phyloP scores from a whole-genome alignment of 92 coral and sea anemone genomes.

The Muricea muricata region DNA sequence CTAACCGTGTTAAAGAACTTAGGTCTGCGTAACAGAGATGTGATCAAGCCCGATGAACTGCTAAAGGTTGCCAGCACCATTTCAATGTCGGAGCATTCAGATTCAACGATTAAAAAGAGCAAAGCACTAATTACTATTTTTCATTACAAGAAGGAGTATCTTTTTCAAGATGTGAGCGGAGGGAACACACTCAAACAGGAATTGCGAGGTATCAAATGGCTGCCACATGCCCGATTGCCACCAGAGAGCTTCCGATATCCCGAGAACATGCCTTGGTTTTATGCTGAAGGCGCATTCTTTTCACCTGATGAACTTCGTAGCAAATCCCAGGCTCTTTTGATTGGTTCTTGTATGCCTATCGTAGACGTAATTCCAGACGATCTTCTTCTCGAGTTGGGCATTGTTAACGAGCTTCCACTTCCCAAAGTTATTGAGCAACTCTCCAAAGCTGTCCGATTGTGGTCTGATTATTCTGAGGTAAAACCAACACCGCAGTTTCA shows the following conservation, averaged over 20 bases:
- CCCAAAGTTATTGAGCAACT: conserved; percentile 62
- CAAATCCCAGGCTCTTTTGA: conserved; percentile 50
- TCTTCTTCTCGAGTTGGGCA: conserved; percentile 42
- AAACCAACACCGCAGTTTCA: conserved; percentile 32
- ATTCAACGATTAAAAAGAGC: conserved; percentile 41
- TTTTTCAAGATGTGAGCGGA: conserved; percentile 24
- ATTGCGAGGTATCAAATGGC: conserved; percentile 46
- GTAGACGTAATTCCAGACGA: neutral
- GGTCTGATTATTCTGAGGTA: neutral
- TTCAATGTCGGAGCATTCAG: neutral
- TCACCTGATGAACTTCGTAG: conserved; percentile 64
- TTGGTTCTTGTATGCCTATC: conserved; percentile 74
- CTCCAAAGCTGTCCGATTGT: conserved; percentile 40
- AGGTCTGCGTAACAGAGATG: conserved; percentile 57
- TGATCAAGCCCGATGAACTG: conserved; percentile 9
- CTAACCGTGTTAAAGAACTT: conserved; percentile 55
- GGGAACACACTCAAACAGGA: neutral
- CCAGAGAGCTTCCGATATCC: conserved; percentile 69
- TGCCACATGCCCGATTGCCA: conserved; percentile 51
- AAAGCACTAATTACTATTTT: conserved; percentile 67
- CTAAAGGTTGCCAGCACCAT: conserved; percentile 3
- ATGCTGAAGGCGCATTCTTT: conserved; percentile 38
- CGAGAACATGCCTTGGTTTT: conserved; percentile 69
- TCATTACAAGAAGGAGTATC: conserved; percentile 24
- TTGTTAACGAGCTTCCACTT: conserved; percentile 57